Conservation (phyloP, 92 coral and sea anemone genomes). For the Zoanthus sociatus region DNA sequence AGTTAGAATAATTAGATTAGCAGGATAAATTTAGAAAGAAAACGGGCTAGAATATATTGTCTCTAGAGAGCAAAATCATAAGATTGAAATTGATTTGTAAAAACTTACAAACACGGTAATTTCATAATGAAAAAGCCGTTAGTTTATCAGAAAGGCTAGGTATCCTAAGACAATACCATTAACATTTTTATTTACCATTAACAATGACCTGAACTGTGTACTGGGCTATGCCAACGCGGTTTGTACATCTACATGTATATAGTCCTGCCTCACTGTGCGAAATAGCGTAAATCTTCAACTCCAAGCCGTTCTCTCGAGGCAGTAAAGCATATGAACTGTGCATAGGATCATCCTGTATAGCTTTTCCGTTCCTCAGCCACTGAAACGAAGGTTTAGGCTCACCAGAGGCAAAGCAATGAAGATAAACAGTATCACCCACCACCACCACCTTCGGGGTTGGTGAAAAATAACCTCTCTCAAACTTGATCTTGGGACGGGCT, state of each 20-base stretch:
- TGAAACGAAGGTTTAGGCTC: constrained; percentile 22
- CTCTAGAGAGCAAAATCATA: too few species aligned
- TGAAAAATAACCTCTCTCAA: constrained; percentile 13
- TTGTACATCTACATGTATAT: constrained; percentile 25
- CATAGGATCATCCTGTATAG: neutral
- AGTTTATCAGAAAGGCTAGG: too few species aligned
- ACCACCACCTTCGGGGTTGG: constrained; percentile 15
- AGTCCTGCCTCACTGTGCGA: constrained; percentile 10
- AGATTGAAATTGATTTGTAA: neutral
- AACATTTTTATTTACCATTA: neutral
- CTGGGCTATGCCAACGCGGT: constrained; percentile 28
- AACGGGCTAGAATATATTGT: too few species aligned
- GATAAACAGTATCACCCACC: neutral
- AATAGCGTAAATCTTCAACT: constrained; percentile 6
- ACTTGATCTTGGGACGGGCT: constrained; percentile 31
- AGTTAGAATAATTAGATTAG: too few species aligned
- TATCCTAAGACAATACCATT: neutral
- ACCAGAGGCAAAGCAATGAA: constrained; percentile 31
- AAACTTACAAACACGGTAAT: too few species aligned
- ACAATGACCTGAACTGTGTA: constrained; percentile 16
- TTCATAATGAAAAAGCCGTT: too few species aligned
- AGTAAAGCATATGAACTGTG: neutral
- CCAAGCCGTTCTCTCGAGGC: constrained; percentile 24
- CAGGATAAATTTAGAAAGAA: too few species aligned
- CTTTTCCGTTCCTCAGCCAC: constrained; percentile 18